Evolutionary conservation across 2,113 vertebrate genomes (phyloP).

Genomic region (Pelmatolapia mariae): DNA sequence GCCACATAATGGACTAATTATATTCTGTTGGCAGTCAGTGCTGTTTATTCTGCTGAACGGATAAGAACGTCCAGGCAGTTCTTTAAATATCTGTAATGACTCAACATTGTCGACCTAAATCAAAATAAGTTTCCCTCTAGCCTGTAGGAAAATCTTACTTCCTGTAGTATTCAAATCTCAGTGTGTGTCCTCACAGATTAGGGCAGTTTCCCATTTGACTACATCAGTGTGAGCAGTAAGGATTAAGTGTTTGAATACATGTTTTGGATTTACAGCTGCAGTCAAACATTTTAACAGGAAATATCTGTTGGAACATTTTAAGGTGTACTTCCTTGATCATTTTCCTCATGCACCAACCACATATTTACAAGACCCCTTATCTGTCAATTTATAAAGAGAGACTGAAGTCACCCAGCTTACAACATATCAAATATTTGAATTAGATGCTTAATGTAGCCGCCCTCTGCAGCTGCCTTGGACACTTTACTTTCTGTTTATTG

Average conservation of each 20-base stretch:
- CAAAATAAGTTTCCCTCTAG: neutral
- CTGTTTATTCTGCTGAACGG: neutral
- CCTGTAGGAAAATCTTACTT: neutral
- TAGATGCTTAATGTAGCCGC: neutral
- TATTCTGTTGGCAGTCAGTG: neutral
- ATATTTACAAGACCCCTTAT: neutral
- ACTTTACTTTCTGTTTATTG: neutral
- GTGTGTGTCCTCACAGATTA: neutral
- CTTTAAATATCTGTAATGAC: neutral
- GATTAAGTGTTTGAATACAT: neutral
- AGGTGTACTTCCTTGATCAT: neutral
- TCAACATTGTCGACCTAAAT: neutral
- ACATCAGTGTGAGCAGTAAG: neutral
- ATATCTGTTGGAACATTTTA: neutral
- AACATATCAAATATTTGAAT: neutral
- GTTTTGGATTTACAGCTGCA: neutral
- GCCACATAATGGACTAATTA: neutral
- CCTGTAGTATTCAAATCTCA: neutral
- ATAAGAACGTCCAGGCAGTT: neutral
- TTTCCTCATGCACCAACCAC: neutral
- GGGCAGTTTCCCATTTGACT: constrained; percentile 1
- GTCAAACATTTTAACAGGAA: neutral
- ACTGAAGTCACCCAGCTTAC: neutral
- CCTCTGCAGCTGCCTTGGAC: neutral
- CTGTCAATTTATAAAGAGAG: neutral